phyloP scores from a whole-genome alignment of 2,797 vertebrate species.

The Acestrorhynchus altus region DNA sequence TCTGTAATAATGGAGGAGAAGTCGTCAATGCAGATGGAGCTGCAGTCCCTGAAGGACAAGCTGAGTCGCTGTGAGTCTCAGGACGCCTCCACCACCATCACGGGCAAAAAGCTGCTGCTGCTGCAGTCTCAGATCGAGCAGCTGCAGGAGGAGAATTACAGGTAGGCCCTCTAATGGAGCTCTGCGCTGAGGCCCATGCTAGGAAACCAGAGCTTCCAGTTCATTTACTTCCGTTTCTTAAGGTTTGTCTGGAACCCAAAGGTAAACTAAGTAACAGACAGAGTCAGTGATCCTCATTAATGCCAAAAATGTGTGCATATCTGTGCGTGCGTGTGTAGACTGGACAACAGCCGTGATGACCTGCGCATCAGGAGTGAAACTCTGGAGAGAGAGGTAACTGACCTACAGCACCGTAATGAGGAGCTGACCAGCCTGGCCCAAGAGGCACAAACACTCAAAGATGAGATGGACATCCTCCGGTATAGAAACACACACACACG shows the following conservation, averaged over 20 bases:
- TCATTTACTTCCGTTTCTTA: no score
- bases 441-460: conserved; percentile 87
- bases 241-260: no score
- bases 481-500: conserved; percentile 54
- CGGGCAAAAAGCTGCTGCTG: conserved; percentile 86
- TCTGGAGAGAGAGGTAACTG: conserved; percentile 79
- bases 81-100: conserved; percentile 74
- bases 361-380: conserved; percentile 73
- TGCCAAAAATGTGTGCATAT: background rate
- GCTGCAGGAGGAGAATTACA: conserved; percentile 93
- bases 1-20: conserved; percentile 84
- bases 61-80: conserved; percentile 71
- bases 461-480: conserved; percentile 93
- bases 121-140: conserved; percentile 92
- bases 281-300: no score
- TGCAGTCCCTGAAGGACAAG: conserved; percentile 77
- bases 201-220: no score
- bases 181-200: background rate
- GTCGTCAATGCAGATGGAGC: conserved; percentile 78
- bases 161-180: conserved; percentile 69
- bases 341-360: conserved; percentile 87
- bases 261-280: no score
- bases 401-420: conserved; percentile 85
- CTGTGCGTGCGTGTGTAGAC: conserved; percentile 66
- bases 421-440: conserved; percentile 88